Conservation (phyloP, 1,140 invertebrate species). For the Cyphomyrmex costatus region DNA sequence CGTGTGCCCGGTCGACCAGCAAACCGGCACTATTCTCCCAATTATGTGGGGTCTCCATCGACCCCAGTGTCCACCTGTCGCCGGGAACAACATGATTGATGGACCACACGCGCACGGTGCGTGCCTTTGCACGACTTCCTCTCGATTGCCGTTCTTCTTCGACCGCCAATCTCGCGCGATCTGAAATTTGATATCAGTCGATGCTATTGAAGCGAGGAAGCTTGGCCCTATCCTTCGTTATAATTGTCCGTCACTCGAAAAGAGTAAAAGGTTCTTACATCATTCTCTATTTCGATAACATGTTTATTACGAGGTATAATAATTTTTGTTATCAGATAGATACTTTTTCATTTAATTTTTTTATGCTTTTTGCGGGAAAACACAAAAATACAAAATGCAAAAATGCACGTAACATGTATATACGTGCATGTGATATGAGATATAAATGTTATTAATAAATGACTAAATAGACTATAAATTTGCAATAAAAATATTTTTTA, state of each 20-base stretch:
- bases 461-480: not conserved
- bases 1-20: conserved; percentile 79
- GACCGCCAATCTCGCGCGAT: conserved; percentile 43
- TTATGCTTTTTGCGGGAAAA: not conserved
- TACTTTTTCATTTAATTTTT: not conserved
- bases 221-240: not conserved
- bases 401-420: not conserved
- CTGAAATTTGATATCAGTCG: conserved; percentile 34
- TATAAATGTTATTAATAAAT: conserved; percentile 6
- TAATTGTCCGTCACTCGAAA: not conserved
- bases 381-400: not conserved
- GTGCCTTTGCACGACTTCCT: conserved; percentile 62
- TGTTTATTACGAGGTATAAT: not conserved
- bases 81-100: conserved; percentile 81
- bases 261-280: not conserved
- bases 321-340: not conserved
- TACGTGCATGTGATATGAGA: not conserved
- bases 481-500: not conserved
- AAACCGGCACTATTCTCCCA: conserved; percentile 82
- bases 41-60: conserved; percentile 82
- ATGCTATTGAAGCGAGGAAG: conserved; percentile 18
- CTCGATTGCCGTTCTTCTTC: conserved; percentile 33
- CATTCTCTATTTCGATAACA: not conserved
- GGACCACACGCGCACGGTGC: conserved; percentile 76
- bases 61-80: conserved; percentile 81